phyloP scores from a whole-genome alignment of 2,888 invertebrate species.

The Alloplasta piceator region DNA sequence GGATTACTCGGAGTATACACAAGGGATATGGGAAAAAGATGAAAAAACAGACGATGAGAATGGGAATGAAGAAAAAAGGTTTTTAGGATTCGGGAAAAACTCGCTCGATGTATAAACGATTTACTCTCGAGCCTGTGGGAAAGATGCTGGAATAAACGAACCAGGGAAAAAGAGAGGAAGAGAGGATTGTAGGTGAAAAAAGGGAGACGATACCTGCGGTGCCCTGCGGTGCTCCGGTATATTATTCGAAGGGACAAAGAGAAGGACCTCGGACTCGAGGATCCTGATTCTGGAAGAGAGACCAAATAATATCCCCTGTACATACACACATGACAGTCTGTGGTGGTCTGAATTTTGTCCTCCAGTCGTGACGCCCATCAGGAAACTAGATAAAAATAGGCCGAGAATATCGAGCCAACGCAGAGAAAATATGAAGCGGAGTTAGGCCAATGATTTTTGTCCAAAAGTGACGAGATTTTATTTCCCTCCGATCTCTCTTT shows the following conservation, averaged over 20 bases:
- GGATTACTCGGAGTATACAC: conserved; percentile 33
- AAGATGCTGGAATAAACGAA: conserved; percentile 65
- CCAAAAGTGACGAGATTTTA: conserved; percentile 27
- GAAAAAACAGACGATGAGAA: conserved; percentile 63
- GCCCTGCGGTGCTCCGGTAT: conserved; percentile 76
- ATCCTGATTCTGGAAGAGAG: conserved; percentile 41
- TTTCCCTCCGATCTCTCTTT: conserved; percentile 23
- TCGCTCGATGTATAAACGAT: conserved; percentile 44
- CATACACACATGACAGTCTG: conserved; percentile 13
- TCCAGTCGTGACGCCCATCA: conserved; percentile 4
- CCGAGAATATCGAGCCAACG: conserved; percentile 4
- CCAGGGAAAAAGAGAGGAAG: conserved; percentile 37
- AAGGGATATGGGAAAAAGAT: conserved; percentile 45
- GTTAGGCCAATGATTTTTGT: conserved; percentile 21
- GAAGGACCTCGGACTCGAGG: conserved; percentile 57
- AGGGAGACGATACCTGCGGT: conserved; percentile 73
- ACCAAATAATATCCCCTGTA: conserved; percentile 47
- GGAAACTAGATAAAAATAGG: conserved; percentile 30
- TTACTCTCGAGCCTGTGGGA: conserved; percentile 75
- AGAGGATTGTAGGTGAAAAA: conserved; percentile 69
- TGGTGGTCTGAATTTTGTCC: conserved; percentile 17
- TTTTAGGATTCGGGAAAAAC: conserved; percentile 79
- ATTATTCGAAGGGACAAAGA: conserved; percentile 73
- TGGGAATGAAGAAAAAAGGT: conserved; percentile 72
- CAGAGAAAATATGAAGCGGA: conserved; percentile 10